These are phyloP conservation scores for Perithous albicinctus DNA, from an alignment of 2,888 invertebrate genomes.

Conservation along the genomic window DNA sequence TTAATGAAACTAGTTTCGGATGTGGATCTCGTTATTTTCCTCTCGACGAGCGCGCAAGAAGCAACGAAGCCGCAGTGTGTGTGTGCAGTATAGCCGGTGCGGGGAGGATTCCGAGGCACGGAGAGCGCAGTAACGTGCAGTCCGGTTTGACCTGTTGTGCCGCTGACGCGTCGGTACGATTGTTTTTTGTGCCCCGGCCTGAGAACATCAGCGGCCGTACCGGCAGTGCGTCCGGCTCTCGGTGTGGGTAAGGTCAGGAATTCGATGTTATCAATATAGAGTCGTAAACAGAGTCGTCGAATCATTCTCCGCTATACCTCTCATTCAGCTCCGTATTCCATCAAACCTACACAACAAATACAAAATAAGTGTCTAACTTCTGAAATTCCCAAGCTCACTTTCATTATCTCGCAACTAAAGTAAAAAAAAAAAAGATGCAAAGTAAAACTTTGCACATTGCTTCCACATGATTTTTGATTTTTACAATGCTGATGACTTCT, in stretches of 20 bases:
- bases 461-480: too few relatives aligned
- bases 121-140: conserved; percentile 22
- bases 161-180: conserved; percentile 52
- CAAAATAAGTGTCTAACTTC: background rate
- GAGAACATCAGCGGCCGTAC: conserved; percentile 39
- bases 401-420: background rate
- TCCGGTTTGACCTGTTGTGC: conserved; percentile 67
- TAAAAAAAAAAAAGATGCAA: background rate
- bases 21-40: conserved; percentile 53
- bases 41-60: conserved; percentile 19
- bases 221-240: conserved; percentile 33
- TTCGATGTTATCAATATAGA: conserved; percentile 64
- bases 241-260: conserved; percentile 66
- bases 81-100: background rate
- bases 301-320: conserved; percentile 41
- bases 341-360: background rate
- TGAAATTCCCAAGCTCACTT: too few relatives aligned
- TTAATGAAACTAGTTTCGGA: conserved; percentile 52
- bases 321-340: conserved; percentile 11
- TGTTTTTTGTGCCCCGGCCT: conserved; percentile 62
- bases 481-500: too few relatives aligned
- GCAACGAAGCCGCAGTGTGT: background rate
- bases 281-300: conserved; percentile 63
- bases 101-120: background rate
- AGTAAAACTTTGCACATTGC: too few relatives aligned